Evolutionary conservation across 37 sponge, comb jelly and placozoan species (phyloP).

Genomic region (Tethya wilhelma): DNA sequence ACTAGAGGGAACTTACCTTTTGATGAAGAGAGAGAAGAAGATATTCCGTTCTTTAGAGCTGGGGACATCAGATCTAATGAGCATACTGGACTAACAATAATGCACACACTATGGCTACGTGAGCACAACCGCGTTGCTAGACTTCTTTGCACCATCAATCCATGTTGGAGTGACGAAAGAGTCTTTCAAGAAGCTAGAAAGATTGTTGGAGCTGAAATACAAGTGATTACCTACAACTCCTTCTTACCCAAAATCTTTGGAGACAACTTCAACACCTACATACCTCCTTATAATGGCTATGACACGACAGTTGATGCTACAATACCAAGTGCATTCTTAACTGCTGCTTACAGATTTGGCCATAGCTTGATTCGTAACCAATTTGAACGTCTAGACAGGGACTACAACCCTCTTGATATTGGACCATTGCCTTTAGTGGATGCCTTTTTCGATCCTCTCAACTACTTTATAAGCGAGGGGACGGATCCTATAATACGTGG

Average conservation of each 20-base stretch:
- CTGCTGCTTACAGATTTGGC: slow-evolving; percentile 77
- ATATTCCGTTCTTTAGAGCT: slow-evolving; percentile 62
- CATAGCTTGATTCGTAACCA: slow-evolving; percentile 52
- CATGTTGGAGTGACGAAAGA: slow-evolving; percentile 89
- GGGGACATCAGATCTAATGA: slow-evolving; percentile 90
- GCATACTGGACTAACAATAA: slow-evolving; percentile 78
- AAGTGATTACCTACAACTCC: slow-evolving; percentile 71
- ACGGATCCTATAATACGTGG: slow-evolving; percentile 86
- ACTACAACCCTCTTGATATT: slow-evolving; percentile 24
- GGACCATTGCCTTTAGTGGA: slow-evolving; percentile 45
- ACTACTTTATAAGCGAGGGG: slow-evolving; percentile 62
- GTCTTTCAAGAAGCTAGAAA: slow-evolving; percentile 84
- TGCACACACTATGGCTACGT: slow-evolving; percentile 97
- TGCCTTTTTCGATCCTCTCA: slow-evolving; percentile 71
- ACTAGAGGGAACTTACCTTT: slow-evolving; percentile 62
- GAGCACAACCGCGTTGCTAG: slow-evolving; percentile 94
- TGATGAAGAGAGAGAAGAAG: slow-evolving; percentile 15
- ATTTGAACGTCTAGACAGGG: slow-evolving; percentile 48
- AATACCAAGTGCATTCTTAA: slow-evolving; percentile 67
- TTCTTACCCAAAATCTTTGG: slow-evolving; percentile 79
- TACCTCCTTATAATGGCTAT: slow-evolving; percentile 46
- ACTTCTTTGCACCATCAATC: slow-evolving; percentile 75
- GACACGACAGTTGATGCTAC: slow-evolving; percentile 53
- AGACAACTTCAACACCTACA: slow-evolving; percentile 15
- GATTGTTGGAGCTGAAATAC: slow-evolving; percentile 77